Base-by-base conservation (phyloP, 2,797 vertebrate genomes). In the Zenarchopterus dispar region DNA sequence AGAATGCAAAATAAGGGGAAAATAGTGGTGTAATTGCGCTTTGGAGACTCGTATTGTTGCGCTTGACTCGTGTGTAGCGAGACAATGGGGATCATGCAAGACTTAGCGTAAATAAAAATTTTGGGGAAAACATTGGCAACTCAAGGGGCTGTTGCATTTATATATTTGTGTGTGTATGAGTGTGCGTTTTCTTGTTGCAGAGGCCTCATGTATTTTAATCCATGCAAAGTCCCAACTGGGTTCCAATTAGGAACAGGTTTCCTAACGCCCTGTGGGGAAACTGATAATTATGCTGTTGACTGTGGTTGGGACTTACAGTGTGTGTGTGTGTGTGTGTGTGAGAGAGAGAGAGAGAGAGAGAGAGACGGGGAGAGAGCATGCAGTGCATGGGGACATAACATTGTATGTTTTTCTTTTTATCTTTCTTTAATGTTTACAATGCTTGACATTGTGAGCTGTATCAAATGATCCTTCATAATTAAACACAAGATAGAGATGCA, bases 161-260 rank as follows among this genome's bases (percentile, higher is more conserved):
- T 63, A 19, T 74, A 51, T 70, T 28, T 70, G 61, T 73, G 63
- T 60, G 26, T 67, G 21, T 53, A 22, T 54, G 51, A 11, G 4
- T 70, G 73, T 76, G 70, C 76, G 55, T 78, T 77, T 84, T 80
- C 77, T 78, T 89, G 80, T 78, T 89, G 76, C 86, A 79, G 82
- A 86, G 75, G 85, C 81, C 88, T 91, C 84, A 82, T 92, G 90
- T 91, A 92, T 93, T 93, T 94, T 90, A 92, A 93, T 93, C 82
- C 85, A 82, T 88, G 89, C 84, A 84, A 91, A 89, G 77, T 92
- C 92, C 92, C 93, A 70, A 89, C 84, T 91, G 91, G 89, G 84
- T 90, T 91, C 89, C 93, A 94, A 94, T 94, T 94, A 94, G 90
- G 91, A 92, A 90, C 89, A 91, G 88, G 88, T 92, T 92, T 92